These are phyloP conservation scores for Mythimna vitellina DNA, from an alignment of 2,888 invertebrate species.

Conservation along the genomic window DNA sequence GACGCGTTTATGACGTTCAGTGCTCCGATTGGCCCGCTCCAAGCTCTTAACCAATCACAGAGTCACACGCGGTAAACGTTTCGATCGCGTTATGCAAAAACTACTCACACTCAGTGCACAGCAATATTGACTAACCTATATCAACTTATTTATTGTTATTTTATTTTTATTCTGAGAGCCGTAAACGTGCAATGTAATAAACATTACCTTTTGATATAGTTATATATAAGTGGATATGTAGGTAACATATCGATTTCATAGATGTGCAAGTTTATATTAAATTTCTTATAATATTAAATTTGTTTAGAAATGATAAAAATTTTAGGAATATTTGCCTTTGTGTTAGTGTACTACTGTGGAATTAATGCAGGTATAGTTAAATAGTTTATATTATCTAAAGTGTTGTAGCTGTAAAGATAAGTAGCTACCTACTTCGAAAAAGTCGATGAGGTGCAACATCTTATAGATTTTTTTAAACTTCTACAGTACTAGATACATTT, in stretches of 20 bases:
- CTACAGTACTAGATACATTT: no score
- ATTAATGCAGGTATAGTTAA: slow-evolving; percentile 49
- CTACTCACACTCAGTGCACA: background rate
- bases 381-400: background rate
- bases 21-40: no score
- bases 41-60: no score
- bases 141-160: slow-evolving; percentile 1
- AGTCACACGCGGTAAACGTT: no score
- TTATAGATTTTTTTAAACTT: no score
- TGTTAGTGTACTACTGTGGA: slow-evolving; percentile 49
- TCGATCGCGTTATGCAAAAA: no score
- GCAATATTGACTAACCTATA: background rate
- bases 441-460: no score
- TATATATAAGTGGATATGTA: slow-evolving; percentile 30
- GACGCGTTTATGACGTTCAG: no score
- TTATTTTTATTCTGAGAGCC: slow-evolving; percentile 32
- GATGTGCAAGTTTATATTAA: slow-evolving; percentile 24
- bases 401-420: background rate
- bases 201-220: slow-evolving; percentile 21
- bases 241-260: slow-evolving; percentile 25
- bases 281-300: background rate
- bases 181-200: slow-evolving; percentile 37
- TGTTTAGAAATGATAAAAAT: slow-evolving; percentile 43
- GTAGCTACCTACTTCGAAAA: no score
- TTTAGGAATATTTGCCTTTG: slow-evolving; percentile 37